Evolutionary conservation across 2,888 invertebrate species (phyloP).

Genomic region (Nemurella pictetii): DNA sequence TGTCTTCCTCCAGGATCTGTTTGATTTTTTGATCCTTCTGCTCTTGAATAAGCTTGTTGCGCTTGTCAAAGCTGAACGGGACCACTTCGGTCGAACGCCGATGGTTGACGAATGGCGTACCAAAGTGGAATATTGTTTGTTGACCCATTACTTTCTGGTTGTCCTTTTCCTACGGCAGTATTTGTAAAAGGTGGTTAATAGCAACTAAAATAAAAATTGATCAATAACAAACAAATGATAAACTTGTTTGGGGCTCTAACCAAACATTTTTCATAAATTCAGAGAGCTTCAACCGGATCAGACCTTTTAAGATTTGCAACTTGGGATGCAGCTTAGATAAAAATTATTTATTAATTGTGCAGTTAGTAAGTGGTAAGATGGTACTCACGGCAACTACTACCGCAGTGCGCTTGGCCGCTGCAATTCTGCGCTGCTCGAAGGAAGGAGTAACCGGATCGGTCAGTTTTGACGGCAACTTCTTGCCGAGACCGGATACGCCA

Average conservation of each 20-base stretch:
- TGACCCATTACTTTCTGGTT: background rate
- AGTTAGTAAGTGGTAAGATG: no score
- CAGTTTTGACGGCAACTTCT: slow-evolving; percentile 2
- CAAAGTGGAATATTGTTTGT: slow-evolving; percentile 25
- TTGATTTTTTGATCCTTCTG: slow-evolving; percentile 65
- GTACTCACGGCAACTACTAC: background rate
- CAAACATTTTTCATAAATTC: no score
- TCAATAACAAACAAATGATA: background rate
- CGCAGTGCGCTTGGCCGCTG: background rate
- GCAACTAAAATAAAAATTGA: background rate
- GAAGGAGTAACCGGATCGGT: slow-evolving; percentile 29
- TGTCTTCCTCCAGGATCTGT: slow-evolving; percentile 60
- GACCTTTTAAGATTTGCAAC: no score
- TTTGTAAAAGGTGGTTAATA: no score
- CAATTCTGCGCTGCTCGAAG: background rate
- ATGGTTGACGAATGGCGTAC: background rate
- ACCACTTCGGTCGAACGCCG: slow-evolving; percentile 44
- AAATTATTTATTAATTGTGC: no score
- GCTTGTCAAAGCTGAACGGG: slow-evolving; percentile 72
- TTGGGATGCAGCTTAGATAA: no score
- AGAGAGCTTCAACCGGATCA: no score
- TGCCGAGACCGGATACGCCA: slow-evolving; percentile 48
- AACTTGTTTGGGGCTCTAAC: background rate
- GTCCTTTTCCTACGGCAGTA: background rate
- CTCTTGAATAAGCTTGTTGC: slow-evolving; percentile 60